Evolutionary conservation across 2,888 invertebrate species (phyloP).

Genomic region (Lasioglossum figueresi): DNA sequence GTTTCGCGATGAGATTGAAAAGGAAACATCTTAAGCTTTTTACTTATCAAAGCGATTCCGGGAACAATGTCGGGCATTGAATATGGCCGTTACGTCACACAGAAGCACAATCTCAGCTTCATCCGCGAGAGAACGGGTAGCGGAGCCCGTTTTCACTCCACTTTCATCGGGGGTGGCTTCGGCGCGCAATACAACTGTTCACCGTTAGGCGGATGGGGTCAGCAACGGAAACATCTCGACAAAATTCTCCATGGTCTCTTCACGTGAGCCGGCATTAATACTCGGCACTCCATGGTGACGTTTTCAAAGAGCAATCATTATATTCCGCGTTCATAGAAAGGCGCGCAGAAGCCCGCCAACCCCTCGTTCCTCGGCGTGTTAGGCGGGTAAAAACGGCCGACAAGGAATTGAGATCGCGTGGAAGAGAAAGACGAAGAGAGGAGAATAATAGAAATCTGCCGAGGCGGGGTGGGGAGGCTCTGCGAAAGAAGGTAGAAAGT

Average conservation of each 20-base stretch:
- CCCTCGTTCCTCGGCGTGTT: conserved; percentile 33
- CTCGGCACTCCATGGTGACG: conserved; percentile 67
- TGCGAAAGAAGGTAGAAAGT: conserved; percentile 13
- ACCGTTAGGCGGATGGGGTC: conserved; percentile 24
- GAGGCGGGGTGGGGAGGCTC: background rate
- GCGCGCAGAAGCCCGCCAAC: conserved; percentile 38
- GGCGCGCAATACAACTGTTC: conserved; percentile 53
- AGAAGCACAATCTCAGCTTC: conserved; percentile 56
- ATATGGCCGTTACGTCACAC: conserved; percentile 50
- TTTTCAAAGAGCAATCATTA: conserved; percentile 77
- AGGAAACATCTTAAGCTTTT: conserved; percentile 54
- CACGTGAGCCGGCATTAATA: conserved; percentile 63
- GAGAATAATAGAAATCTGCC: conserved; percentile 45
- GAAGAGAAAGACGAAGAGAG: conserved; percentile 12
- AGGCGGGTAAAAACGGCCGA: conserved; percentile 61
- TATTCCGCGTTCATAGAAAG: conserved; percentile 69
- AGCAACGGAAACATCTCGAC: conserved; percentile 67
- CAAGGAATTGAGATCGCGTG: conserved; percentile 23
- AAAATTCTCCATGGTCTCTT: conserved; percentile 59
- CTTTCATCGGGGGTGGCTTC: conserved; percentile 48
- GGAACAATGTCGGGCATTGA: conserved; percentile 46
- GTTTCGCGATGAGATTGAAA: conserved; percentile 40
- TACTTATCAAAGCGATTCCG: conserved; percentile 39
- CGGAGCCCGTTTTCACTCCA: conserved; percentile 7
- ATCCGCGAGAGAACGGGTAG: conserved; percentile 20